Base-by-base conservation (phyloP, 2,113 vertebrate genomes). In the Lota lota region DNA sequence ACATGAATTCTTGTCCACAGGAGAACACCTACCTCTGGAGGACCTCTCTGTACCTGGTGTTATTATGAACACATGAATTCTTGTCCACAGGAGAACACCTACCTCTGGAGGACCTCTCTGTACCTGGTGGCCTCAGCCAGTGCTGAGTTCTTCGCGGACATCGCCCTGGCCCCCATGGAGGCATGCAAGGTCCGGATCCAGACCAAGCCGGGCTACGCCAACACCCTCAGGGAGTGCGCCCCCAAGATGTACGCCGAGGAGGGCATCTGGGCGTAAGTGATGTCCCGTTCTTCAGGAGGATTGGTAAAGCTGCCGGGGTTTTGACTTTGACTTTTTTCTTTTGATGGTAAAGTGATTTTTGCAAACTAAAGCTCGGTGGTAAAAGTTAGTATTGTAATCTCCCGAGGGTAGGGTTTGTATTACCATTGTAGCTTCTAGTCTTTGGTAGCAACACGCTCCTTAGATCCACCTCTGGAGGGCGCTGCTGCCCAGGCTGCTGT, bases 151-250 rank as follows among this genome's bases (percentile, higher is more conserved):
- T 98, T 99, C 70, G 98, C 98, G 15, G 98, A 99, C 87, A 96
- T 99, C 64, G 98, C 98, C 78, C 93, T 99, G 92, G 94, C 96
- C 92, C 98, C 98, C 83, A 99, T 99, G 98, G 98, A 99, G 93
- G 98, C 98, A 85, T 92, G 91, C 77, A 99, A 99, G 89, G 97
- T 99, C 64, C 95, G 97, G 70, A 98, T 99, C 87, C 98, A 99
- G 88, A 99, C 98, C 21, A 94, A 98, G 70, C 95, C 98, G 16
- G 98, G 98, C 24, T 99, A 96, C 36, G 98, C 97, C 1, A 99
- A 98, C 88, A 99, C 94, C 61, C 85, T 99, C 63, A 91, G 97
- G n/a, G 70, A 98, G 85, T 95, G 94, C 28, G 88, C 85, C 50
- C 98, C 98, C 50, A 99, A 99, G 89, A 99, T 99, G 98, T 96